Evolutionary conservation across 1,140 invertebrate species (phyloP), one percentile per base, ranked within the genome.

Genomic region (Psix sp.): DNA sequence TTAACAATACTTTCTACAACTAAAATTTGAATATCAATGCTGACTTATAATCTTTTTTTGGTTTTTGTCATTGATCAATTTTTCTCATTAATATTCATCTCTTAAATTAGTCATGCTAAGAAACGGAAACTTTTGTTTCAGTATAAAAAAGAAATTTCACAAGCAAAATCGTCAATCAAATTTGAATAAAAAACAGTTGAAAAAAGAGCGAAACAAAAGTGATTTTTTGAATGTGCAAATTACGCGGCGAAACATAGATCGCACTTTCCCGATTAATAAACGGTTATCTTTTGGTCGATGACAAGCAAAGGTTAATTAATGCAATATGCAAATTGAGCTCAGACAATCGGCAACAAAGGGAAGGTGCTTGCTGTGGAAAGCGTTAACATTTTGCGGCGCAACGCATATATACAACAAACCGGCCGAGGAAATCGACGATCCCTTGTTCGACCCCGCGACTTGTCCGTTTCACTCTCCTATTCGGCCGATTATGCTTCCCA

Each of bases 291-390:
- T 43, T 46, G 54, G 42, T 33, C 38, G 42, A 62, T 49, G 71
- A 67, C 62, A 62, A 62, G 70, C 39, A 74, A 74, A 74, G 60
- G 70, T 74, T 74, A 74, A 74, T 74, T 49, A 74, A 74, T 74
- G 56, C 56, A 67, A 33, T 51, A 74, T 74, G 62, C 63, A 62
- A 73, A 73, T 29, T 14, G 3, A 10, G 14, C 10, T 21, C 18
- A 40, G 29, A 70, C 66, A 62, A 68, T 68, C 39, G 65, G 11
- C 3, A 10, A 21, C 33, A 46, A 65, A 42, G 45, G 51, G 24
- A 51, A 48, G 57, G 57, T 17, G 46, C 54, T 48, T 42, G 21
- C 24, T 38, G 62, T 56, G 62, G 56, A 74, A 74, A 66, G 60
- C 54, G 62, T 66, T 60, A 60, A 60, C 52, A 60, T 73, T 56